Evolutionary conservation across 2,888 invertebrate species (phyloP).

Genomic region (Drosophila siamana): DNA sequence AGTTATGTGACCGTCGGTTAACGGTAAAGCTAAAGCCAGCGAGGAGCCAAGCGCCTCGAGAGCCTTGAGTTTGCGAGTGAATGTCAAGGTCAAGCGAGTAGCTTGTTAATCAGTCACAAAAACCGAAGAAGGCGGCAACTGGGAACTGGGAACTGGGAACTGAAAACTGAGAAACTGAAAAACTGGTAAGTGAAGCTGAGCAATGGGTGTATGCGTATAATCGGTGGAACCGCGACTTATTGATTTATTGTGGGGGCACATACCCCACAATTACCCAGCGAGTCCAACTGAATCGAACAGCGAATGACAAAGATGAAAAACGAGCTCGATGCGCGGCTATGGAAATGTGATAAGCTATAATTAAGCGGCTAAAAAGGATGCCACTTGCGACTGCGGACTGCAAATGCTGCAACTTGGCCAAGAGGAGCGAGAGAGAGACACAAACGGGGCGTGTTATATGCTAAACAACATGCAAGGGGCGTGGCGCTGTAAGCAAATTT

Average conservation of each 20-base stretch:
- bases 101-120: constrained; percentile 21
- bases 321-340: constrained; percentile 80
- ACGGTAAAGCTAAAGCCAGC: constrained; percentile 51
- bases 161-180: not conserved
- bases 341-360: constrained; percentile 85
- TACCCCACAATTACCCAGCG: constrained; percentile 74
- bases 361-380: constrained; percentile 75
- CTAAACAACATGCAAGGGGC: constrained; percentile 84
- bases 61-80: constrained; percentile 15
- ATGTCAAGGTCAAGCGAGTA: constrained; percentile 68
- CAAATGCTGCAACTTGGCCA: constrained; percentile 5
- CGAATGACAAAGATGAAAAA: constrained; percentile 82
- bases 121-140: not conserved
- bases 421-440: not conserved
- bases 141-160: not conserved
- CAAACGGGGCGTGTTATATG: constrained; percentile 79
- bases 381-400: constrained; percentile 15
- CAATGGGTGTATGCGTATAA: constrained; percentile 15
- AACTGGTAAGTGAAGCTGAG: constrained; percentile 13
- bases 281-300: constrained; percentile 4
- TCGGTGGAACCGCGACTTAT: constrained; percentile 32
- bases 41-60: constrained; percentile 15
- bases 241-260: constrained; percentile 77
- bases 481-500: constrained; percentile 82
- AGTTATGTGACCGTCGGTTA: constrained; percentile 34